Evolutionary conservation across 2,113 vertebrate species (phyloP), one percentile per base, ranked within the genome.

Genomic region (Tragelaphus scriptus): DNA sequence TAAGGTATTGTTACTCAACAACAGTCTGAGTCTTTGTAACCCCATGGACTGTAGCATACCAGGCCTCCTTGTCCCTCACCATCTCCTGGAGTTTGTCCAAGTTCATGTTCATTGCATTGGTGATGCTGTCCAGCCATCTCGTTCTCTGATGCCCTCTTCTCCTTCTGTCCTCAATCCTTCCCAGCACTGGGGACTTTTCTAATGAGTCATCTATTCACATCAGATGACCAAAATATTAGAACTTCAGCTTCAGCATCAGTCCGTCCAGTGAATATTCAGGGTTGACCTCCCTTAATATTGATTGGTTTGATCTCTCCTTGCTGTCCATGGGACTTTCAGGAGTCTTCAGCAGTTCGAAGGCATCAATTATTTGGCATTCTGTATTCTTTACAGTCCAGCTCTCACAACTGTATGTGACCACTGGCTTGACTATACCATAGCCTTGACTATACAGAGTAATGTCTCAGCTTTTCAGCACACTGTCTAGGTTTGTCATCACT

Each of bases 161-260:
- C 16, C 32, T 68, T 68, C 65, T 68, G 17, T 1, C 4, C 65
- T 68, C 65, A 68, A 68, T 68, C 32, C 17, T 68, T 36, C 8
- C 8, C 1, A 68, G 65, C 65, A 21, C 0, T 68, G 65, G 8
- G 16, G 8, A 5, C 17, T 68, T 65, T n/a, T 65, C 17, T 68
- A 68, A 21, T 68, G 16, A 68, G 17, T 68, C 4, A 68, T 36
- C n/a, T 68, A 36, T 68, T 68, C 65, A 36, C 65, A 36, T 21
- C n/a, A 36, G 32, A 68, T 68, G 65, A 68, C 8, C 65, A 36
- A 68, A 36, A 68, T 21, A 68, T 8, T 68, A 68, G 32, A 68
- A 68, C 8, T 68, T 68, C 17, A 68, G 65, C 17, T 68, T 68
- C 65, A 36, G 32, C 17, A 21, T 36, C 32, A 36, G 65, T 36